Conservation (phyloP, 1,140 invertebrate species). For the Coptotermes formosanus region DNA sequence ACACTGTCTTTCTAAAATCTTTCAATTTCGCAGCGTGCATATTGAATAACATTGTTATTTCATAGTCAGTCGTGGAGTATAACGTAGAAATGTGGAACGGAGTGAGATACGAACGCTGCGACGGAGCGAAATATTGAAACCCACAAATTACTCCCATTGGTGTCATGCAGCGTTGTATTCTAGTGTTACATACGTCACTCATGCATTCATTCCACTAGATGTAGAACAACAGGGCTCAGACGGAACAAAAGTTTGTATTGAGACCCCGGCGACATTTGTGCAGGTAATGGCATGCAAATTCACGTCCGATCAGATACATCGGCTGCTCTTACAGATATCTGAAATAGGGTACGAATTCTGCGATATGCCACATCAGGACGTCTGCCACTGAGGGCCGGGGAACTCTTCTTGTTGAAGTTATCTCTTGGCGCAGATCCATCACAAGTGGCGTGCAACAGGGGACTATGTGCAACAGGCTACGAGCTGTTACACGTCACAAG, state of each 20-base stretch:
- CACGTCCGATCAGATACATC: neutral
- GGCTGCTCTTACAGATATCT: neutral
- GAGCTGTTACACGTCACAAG: too few relatives aligned
- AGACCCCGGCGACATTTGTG: neutral
- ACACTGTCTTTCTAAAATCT: too few relatives aligned
- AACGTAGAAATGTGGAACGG: too few relatives aligned
- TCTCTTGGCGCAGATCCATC: neutral
- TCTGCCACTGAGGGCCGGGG: neutral
- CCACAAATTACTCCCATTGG: too few relatives aligned
- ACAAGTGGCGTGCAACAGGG: neutral
- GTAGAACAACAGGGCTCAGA: neutral
- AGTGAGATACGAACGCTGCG: too few relatives aligned
- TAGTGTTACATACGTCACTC: too few relatives aligned
- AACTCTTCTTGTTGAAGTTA: neutral
- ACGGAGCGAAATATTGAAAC: too few relatives aligned
- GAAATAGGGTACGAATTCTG: neutral
- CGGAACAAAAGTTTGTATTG: neutral
- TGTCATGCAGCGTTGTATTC: too few relatives aligned
- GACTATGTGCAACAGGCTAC: too few relatives aligned
- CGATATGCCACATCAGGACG: neutral
- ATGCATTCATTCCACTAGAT: neutral
- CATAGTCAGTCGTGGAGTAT: too few relatives aligned
- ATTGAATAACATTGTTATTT: too few relatives aligned
- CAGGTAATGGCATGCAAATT: slow-evolving; percentile 7
- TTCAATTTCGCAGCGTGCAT: too few relatives aligned